phyloP scores from a whole-genome alignment of 1,140 invertebrate species.

The Epicauta chinensis region DNA sequence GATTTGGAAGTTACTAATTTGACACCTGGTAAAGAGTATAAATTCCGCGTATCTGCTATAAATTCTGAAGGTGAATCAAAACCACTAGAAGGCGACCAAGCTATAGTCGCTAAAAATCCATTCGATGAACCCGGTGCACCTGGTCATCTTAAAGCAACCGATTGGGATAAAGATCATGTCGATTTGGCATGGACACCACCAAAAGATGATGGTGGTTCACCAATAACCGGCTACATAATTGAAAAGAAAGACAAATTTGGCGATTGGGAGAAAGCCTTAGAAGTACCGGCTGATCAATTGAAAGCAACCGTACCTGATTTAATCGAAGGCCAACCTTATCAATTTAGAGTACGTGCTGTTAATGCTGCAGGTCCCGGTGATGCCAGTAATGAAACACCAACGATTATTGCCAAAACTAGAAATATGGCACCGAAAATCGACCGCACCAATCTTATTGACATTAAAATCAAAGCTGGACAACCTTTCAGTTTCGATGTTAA shows the following conservation, averaged over 20 bases:
- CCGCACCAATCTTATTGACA: constrained; percentile 74
- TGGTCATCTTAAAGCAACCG: constrained; percentile 81
- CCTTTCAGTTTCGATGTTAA: constrained; percentile 76
- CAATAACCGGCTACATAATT: constrained; percentile 78
- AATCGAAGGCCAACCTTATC: constrained; percentile 83
- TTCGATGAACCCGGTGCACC: constrained; percentile 93
- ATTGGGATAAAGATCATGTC: constrained; percentile 95
- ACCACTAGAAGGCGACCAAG: constrained; percentile 77
- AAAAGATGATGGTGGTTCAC: constrained; percentile 74
- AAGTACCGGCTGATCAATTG: constrained; percentile 72
- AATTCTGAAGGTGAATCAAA: constrained; percentile 95
- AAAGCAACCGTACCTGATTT: constrained; percentile 82
- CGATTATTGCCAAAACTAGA: constrained; percentile 83
- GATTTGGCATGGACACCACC: constrained; percentile 84
- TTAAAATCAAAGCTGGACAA: constrained; percentile 85
- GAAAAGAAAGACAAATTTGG: constrained; percentile 94
- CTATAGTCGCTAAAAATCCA: constrained; percentile 94
- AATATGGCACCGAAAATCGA: constrained; percentile 84
- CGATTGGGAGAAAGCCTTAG: constrained; percentile 87
- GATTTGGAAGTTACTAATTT: constrained; percentile 78
- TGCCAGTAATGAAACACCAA: constrained; percentile 79
- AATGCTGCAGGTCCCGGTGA: constrained; percentile 92
- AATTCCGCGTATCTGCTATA: constrained; percentile 91
- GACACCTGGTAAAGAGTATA: constrained; percentile 86
- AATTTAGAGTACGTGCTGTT: constrained; percentile 85